Evolutionary conservation across 2,797 vertebrate species (phyloP), one percentile per base, ranked within the genome.

Genomic region (Acanthurus lineatus): DNA sequence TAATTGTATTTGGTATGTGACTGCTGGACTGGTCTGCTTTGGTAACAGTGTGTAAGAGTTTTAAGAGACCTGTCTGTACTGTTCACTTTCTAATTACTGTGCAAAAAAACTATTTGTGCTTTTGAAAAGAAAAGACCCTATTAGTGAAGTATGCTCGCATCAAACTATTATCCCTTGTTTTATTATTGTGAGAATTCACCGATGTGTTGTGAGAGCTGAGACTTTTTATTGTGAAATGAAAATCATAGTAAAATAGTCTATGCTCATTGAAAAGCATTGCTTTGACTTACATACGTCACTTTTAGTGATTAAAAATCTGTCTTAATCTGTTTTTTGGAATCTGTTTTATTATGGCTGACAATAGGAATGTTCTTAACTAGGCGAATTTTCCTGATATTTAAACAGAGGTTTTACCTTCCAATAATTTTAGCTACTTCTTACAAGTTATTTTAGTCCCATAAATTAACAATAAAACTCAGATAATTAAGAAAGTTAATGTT

Each of bases 21-120:
- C 68, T 35, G 14, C 81, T 47, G 47, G 52, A 69, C 63, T 51
- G 66, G 35, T 65, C 60, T 58, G 70, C 65, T 77, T 48, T 51
- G 56, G 57, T n/a, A 64, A 16, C 56, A 60, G 42, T 56, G n/a
- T 58, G 9, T 45, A 17, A 14, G 67, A 63, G n/a, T 67, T 71
- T 68, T 1, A 61, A 42, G 51, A 47, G 71, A 73, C 70, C 57
- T 57, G 44, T 4, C 20, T 19, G 1, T 22, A 10, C 12, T 17
- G 1, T 51, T 54, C 11, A 16, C 19, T 42, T 58, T 57, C 0
- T 12, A 20, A 8, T 52, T 16, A 66, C 7, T 40, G 2, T n/a
- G 1, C 54, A 51, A 47, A 4, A 20, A 35, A 35, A 14, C 20
- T 5, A 45, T 19, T 7, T 20, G 4, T 69, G 14, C 44, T 52